These are phyloP conservation scores for Melipona bicolor DNA, from an alignment of 2,888 invertebrate genomes.

Conservation along the genomic window DNA sequence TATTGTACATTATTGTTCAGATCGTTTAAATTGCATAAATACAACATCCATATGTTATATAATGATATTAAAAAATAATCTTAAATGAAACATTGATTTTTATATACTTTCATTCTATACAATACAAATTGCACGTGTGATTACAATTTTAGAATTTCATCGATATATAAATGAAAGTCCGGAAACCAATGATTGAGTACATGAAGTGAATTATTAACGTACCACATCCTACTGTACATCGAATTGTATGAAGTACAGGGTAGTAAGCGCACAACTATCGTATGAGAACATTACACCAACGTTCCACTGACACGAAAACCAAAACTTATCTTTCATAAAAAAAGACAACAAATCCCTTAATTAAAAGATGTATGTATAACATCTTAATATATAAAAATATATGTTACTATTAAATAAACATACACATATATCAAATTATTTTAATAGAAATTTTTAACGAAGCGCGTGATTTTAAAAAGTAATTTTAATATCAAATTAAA, in stretches of 20 bases:
- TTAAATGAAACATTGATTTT: background rate
- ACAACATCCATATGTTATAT: background rate
- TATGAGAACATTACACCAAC: background rate
- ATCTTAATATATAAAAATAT: no score
- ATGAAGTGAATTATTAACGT: slow-evolving; percentile 11
- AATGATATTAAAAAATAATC: background rate
- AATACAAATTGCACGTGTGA: no score
- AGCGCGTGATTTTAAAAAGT: no score
- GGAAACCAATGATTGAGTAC: slow-evolving; percentile 22
- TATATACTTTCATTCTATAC: no score
- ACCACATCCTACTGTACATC: slow-evolving; percentile 10
- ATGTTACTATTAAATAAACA: no score
- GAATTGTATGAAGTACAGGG: background rate
- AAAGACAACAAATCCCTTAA: no score
- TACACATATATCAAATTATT: no score
- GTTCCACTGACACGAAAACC: background rate
- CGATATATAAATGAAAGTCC: slow-evolving; percentile 1
- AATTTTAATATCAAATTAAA: no score
- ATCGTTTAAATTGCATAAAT: no score
- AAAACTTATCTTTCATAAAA: background rate
- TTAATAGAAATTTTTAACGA: no score
- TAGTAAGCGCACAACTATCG: background rate
- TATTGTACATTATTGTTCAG: background rate
- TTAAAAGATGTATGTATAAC: no score
- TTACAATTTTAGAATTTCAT: slow-evolving; percentile 12